Evolutionary conservation across 30 jellyfish, hydroid and myxozoan species (phyloP), one percentile per base, ranked within the genome.

Genomic region (Chironex yamaguchii): DNA sequence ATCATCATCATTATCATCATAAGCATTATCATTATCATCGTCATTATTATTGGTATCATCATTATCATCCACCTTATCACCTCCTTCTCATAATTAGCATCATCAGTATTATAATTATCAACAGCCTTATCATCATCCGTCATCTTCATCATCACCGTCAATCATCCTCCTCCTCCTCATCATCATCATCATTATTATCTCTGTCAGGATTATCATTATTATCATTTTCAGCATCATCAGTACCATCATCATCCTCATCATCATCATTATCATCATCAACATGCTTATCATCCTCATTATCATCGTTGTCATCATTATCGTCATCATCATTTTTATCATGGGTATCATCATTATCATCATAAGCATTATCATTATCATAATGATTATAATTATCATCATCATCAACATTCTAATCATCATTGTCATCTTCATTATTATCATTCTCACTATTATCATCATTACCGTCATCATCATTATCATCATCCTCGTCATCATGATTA

Each of bases 391-490:
- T 52, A 65, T 26, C 79, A 65, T 65, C 62, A 65, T 65, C 52
- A 65, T 65, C 62, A 65, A 21, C 79, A 65, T 65, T 52, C 24
- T 65, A 21, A 65, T 26, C 79, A 65, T 26, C 79, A 65, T 65
- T 52, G 29, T 34, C 52, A 65, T 65, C 79, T 21, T 65, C 79
- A 65, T 65, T 52, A 65, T 65, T 34, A 65, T 65, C 62, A 65
- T 65, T 52, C 9, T 65, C 79, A 65, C 29, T 25, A 26, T 26
- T 52, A 65, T 65, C 79, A 26, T 65, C 79, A 65, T 65, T 34
- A 65, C 29, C 79, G 29, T 65, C 79, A 65, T 65, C 79, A 25
- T 25, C 52, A 65, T 65, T 52, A 65, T 65, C 79, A 65, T 65
- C 79, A 65, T 65, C 17, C 9, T 65, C 79, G 29, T 25, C 79